Evolutionary conservation across 2,888 invertebrate genomes (phyloP).

Genomic region (Emmelina monodactyla): DNA sequence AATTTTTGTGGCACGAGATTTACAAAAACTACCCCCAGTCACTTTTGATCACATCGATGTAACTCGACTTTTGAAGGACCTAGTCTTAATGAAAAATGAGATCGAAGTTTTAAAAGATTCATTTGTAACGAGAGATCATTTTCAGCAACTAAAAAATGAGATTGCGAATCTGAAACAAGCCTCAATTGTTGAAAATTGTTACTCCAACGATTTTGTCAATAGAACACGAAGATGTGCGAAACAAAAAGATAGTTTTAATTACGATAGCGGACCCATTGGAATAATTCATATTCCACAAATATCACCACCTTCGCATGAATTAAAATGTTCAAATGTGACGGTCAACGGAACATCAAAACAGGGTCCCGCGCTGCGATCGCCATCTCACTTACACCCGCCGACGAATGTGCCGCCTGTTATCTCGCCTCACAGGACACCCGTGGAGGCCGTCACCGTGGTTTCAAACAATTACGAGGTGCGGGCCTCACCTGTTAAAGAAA

Average conservation of each 20-base stretch:
- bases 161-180: conserved; percentile 1
- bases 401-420: neutral
- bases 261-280: conserved; percentile 3
- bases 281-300: conserved; percentile 2
- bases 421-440: neutral
- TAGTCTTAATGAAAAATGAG: conserved; percentile 2
- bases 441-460: neutral
- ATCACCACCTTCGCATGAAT: no score
- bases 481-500: neutral
- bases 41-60: conserved; percentile 9
- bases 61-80: conserved; percentile 5
- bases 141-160: conserved; percentile 1
- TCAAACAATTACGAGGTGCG: neutral
- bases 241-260: neutral
- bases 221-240: neutral
- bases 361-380: neutral
- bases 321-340: no score
- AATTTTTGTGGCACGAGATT: conserved; percentile 6
- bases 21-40: conserved; percentile 7
- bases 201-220: neutral
- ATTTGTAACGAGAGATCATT: conserved; percentile 1
- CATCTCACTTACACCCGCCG: neutral
- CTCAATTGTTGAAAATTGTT: conserved; percentile 2
- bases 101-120: conserved; percentile 5
- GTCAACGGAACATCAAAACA: no score